Evolutionary conservation across 2,888 invertebrate species (phyloP), one percentile per base, ranked within the genome.

Genomic region (Apamea crenata): DNA sequence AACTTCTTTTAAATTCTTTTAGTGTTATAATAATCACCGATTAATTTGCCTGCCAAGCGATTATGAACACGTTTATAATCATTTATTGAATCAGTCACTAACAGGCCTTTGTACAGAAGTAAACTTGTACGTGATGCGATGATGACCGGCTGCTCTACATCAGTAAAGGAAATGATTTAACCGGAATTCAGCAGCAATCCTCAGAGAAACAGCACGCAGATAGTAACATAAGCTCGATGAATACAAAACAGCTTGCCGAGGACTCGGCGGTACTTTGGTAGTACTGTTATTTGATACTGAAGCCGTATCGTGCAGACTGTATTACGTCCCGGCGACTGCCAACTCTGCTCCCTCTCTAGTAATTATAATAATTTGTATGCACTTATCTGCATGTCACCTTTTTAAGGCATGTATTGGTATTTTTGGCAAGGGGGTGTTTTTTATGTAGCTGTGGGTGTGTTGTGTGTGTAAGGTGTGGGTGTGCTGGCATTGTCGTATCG

Each of bases 271-370:
- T 75, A 74, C 88, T 88, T 72, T 74, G 76, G 12, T 36, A 29
- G 69, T 83, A 86, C 80, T 76, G 91, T 79, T 86, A 94, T 80
- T 82, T 83, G 93, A 94, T 93, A 93, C 90, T 21, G 94, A 94
- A 94, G 93, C 94, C 94, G 65, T 92, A 93, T 78, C 80, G 70
- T 25, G 69, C 66, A 80, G 69, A 74, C 77, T 71, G 80, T 79
- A 78, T 77, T 77, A 78, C 75, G 77, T 71, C 65, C 61, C 80
- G 40, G 40, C 63, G 61, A 77, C 81, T 87, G 87, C 77, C 77
- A 78, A 84, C 75, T 78, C 47, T 59, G 47, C n/a, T 56, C 74
- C 72, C 75, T 66, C 65, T 77, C 61, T 32, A 53, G 77, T 87
- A 84, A 85, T 87, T 85, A 85, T 87, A 70, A 85, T 86, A 86